phyloP scores from a whole-genome alignment of 2,888 invertebrate genomes.

The Ectemnius lituratus region DNA sequence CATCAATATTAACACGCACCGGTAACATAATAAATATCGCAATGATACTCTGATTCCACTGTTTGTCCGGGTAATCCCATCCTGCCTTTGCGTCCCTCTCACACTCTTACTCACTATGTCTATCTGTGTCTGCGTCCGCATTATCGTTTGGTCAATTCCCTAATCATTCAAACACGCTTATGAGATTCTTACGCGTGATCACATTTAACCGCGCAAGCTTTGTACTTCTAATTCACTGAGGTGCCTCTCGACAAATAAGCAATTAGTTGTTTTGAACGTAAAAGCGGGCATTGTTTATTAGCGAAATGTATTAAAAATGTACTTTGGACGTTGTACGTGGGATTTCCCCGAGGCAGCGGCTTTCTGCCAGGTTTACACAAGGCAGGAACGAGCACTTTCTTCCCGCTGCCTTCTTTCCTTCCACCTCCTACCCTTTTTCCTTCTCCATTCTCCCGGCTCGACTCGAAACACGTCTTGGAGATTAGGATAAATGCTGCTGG shows the following conservation, averaged over 20 bases:
- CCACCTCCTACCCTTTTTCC: conserved; percentile 12
- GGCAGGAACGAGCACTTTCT: conserved; percentile 33
- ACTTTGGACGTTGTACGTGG: conserved; percentile 42
- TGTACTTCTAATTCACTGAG: background rate
- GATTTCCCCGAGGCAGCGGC: conserved; percentile 36
- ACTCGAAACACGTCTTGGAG: conserved; percentile 55
- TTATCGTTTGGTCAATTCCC: background rate
- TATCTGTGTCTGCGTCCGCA: no score
- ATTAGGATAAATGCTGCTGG: conserved; percentile 65
- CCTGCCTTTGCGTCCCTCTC: background rate
- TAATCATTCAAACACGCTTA: background rate
- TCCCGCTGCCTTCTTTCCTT: conserved; percentile 14
- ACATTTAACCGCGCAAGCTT: background rate
- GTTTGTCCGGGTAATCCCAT: background rate
- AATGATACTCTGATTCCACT: background rate
- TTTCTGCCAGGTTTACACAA: conserved; percentile 41
- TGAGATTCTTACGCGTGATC: background rate
- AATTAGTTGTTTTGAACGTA: background rate
- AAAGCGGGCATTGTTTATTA: conserved; percentile 39
- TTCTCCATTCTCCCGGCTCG: conserved; percentile 37
- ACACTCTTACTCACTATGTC: background rate
- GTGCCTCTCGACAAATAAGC: background rate
- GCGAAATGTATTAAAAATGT: conserved; percentile 41
- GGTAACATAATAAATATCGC: background rate
- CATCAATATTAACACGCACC: background rate